A percentile compares a stretch with the other conserved stretches of the same genome.
phyloP scores from a whole-genome alignment of 64 coral and sea anemone genomes.

The Pocillopora verrucosa region DNA sequence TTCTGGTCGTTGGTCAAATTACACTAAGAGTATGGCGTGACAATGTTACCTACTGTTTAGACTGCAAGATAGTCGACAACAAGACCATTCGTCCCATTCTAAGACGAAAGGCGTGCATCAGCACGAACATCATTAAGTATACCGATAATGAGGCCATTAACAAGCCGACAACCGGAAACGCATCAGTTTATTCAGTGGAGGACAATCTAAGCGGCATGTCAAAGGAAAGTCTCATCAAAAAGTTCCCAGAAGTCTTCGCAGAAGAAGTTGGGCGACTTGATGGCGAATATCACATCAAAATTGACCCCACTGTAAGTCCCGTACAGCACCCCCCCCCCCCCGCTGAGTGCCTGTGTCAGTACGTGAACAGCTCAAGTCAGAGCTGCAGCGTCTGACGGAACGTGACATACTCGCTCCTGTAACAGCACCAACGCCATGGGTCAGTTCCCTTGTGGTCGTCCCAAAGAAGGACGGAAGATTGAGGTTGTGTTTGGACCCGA shows the following conservation, averaged over 20 bases:
- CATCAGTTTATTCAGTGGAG: neutral
- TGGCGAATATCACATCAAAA: slow-evolving; percentile 30
- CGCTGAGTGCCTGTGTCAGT: slow-evolving; percentile 19
- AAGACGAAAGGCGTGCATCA: neutral
- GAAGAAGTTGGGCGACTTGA: slow-evolving; percentile 22
- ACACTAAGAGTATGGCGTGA: slow-evolving; percentile 41
- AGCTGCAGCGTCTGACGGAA: neutral
- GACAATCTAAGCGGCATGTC: neutral
- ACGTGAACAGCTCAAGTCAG: slow-evolving; percentile 5
- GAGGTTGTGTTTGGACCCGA: slow-evolving; percentile 7
- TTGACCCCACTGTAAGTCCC: neutral
- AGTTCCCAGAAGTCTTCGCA: slow-evolving; percentile 33
- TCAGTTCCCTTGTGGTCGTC: slow-evolving; percentile 35
- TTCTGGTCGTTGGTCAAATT: slow-evolving; percentile 52
- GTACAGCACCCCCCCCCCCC: slow-evolving; percentile 36
- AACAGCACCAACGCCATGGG: slow-evolving; percentile 32
- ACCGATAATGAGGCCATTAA: slow-evolving; percentile 26
- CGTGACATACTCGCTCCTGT: slow-evolving; percentile 20
- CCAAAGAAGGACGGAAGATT: slow-evolving; percentile 11
- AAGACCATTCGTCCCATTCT: neutral
- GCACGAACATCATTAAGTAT: neutral
- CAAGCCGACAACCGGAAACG: slow-evolving; percentile 20
- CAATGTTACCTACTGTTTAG: slow-evolving; percentile 4
- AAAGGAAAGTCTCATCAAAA: neutral
- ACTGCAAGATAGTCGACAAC: slow-evolving; percentile 32